Percentiles rank a stretch among this genome's conserved stretches.
These are phyloP conservation scores for Xiphorhynchus elegans DNA, from an alignment of 2,113 vertebrate species.

Conservation along the genomic window DNA sequence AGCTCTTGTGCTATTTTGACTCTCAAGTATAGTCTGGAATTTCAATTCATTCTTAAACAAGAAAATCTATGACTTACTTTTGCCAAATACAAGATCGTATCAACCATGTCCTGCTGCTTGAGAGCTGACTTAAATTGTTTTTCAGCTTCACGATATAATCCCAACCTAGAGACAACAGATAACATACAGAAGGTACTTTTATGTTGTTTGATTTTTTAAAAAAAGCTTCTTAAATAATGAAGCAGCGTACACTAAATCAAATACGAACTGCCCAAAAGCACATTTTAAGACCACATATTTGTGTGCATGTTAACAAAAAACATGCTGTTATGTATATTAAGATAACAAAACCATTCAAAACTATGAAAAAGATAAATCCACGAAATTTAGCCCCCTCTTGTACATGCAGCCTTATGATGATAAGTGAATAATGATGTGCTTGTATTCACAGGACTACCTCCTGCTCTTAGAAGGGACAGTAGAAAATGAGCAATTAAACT, in stretches of 20 bases:
- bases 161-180: conserved; percentile 71
- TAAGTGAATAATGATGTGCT: background rate
- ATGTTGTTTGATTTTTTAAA: accelerated
- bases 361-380: background rate
- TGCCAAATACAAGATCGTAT: conserved; percentile 91
- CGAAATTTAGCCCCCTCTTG: background rate
- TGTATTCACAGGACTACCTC: accelerated
- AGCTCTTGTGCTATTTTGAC: background rate
- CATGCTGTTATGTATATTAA: background rate
- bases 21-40: background rate
- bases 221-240: background rate
- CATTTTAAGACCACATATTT: background rate
- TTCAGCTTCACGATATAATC: conserved; percentile 95
- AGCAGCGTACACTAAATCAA: background rate
- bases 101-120: conserved; percentile 93
- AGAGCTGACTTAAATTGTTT: conserved; percentile 97
- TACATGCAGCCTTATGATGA: background rate
- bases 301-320: background rate
- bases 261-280: background rate
- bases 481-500: background rate
- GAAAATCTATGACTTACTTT: conserved; percentile 82
- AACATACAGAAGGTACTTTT: background rate
- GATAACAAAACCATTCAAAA: background rate
- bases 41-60: conserved; percentile 18
- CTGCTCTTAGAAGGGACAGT: background rate